Conservation (phyloP, 2,797 vertebrate species). For the Fratercula arctica region DNA sequence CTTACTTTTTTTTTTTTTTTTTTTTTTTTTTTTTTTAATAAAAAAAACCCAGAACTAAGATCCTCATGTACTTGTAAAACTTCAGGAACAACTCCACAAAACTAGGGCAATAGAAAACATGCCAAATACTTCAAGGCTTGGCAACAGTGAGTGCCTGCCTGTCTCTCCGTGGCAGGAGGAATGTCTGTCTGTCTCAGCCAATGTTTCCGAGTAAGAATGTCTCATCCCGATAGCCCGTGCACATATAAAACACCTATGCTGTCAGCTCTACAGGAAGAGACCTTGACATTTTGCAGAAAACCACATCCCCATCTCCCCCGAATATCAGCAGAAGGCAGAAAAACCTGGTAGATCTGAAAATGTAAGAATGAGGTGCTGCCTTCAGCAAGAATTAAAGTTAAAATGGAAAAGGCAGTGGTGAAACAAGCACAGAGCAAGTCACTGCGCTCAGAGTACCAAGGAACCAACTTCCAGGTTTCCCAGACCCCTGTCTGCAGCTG, state of each 20-base stretch:
- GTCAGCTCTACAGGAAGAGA: constrained; percentile 51
- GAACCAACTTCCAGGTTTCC: neutral
- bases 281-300: constrained; percentile 54
- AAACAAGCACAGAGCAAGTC: neutral
- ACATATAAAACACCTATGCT: constrained; percentile 47
- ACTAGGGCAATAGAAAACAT: constrained; percentile 64
- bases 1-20: neutral
- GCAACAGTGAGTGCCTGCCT: constrained; percentile 48
- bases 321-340: constrained; percentile 18
- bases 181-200: constrained; percentile 59
- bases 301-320: neutral
- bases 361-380: neutral
- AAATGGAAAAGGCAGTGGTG: neutral
- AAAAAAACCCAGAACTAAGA: neutral
- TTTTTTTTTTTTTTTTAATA: neutral
- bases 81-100: constrained; percentile 63
- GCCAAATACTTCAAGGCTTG: constrained; percentile 66
- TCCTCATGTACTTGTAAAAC: constrained; percentile 24
- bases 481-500: neutral
- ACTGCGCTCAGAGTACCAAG: neutral
- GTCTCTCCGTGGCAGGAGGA: constrained; percentile 50
- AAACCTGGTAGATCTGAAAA: constrained; percentile 5
- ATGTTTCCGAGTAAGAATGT: constrained; percentile 42
- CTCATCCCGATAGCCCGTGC: constrained; percentile 44
- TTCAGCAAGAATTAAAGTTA: neutral